phyloP scores from a whole-genome alignment of 2,113 vertebrate genomes.

The Motacilla tschutschensis region DNA sequence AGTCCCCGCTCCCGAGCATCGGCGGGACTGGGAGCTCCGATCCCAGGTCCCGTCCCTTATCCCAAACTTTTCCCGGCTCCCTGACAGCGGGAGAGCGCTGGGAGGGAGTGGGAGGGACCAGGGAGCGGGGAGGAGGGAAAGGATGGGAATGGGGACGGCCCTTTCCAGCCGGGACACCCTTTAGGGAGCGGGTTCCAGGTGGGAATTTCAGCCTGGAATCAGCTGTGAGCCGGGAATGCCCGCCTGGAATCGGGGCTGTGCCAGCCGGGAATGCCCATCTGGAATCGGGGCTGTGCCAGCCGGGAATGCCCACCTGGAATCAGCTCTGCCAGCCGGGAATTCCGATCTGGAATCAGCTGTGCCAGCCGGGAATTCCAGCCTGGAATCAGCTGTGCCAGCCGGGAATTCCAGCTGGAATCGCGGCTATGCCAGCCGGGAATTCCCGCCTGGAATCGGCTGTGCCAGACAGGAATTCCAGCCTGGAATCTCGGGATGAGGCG shows the following conservation, averaged over 20 bases:
- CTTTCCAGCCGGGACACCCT: neutral
- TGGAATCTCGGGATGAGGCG: neutral
- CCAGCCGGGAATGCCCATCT: neutral
- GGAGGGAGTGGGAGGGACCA: slow-evolving; percentile 86
- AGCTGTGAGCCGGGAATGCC: no score
- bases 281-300: neutral
- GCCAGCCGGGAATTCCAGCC: accelerated
- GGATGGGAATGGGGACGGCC: neutral
- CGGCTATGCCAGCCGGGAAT: neutral
- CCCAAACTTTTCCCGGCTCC: slow-evolving; percentile 73
- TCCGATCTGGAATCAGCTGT: no score
- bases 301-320: neutral
- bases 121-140: slow-evolving; percentile 74
- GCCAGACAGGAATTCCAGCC: neutral
- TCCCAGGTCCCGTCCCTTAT: slow-evolving; percentile 69
- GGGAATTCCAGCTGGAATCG: neutral
- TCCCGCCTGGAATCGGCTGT: accelerated
- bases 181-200: neutral
- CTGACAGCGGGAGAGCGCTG: slow-evolving; percentile 66
- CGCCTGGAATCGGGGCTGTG: accelerated
- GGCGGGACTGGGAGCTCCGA: slow-evolving; percentile 61
- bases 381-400: neutral
- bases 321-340: neutral
- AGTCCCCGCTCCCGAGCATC: neutral
- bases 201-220: neutral